Evolutionary conservation across 2,113 vertebrate genomes (phyloP), one percentile per base, ranked within the genome.

Genomic region (Grus americana): DNA sequence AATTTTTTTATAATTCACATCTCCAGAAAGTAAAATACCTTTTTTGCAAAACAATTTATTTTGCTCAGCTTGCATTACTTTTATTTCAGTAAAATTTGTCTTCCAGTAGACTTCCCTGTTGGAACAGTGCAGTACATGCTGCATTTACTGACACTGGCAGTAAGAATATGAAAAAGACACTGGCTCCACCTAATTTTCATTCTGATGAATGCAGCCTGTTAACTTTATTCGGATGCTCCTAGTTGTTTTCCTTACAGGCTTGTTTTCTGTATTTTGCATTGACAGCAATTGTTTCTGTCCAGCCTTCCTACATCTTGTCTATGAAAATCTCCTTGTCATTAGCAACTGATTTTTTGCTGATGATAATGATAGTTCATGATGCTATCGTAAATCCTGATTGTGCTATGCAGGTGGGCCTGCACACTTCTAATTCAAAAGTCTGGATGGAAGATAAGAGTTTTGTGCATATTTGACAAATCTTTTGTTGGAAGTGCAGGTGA

Each of bases 131-230:
- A 20, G 29, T 8, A 5, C 42, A 52, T 72, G 61, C 85, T 78
- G 67, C 47, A 22, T 50, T 50, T 81, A 52, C 47, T 86, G 79
- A 34, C 22, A 15, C 0, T n/a, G 36, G 40, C 58, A 59, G 24
- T 62, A 52, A 52, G 36, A 72, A 42, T 58, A 58, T 83, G 76
- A 32, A 90, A 82, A 86, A 93, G 73, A 52, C 91, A 54, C 62
- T 91, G 80, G 96, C 97, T 97, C 97, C 95, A 94, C 94, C 96
- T 96, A 95, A 97, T 90, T 38, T 92, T 87, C 95, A 76, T 52
- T 89, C 40, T 0, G 3, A 44, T 93, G 24, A 91, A 75, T 96
- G 95, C 95, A 97, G 88, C 54, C 76, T 75, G 19, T 8, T 50
- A 44, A 67, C 42, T 70, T 79, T 5, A 22, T 42, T 57, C 52